phyloP scores from a whole-genome alignment of 1,140 invertebrate species.

The Drosophila serrata region DNA sequence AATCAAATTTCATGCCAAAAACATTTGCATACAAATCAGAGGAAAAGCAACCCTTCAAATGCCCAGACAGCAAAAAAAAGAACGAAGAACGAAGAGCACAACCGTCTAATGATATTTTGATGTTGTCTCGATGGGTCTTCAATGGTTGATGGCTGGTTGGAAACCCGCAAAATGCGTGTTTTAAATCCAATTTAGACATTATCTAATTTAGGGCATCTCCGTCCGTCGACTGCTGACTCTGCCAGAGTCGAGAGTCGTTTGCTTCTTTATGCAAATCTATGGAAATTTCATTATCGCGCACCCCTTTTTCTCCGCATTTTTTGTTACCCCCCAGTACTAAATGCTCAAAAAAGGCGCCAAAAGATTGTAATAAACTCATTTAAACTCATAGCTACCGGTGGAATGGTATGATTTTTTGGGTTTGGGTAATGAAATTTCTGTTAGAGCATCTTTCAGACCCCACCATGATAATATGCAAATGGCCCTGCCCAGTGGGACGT shows the following conservation, averaged over 20 bases:
- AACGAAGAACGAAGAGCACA: conserved; percentile 30
- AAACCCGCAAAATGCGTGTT: conserved; percentile 85
- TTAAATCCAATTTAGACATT: conserved; percentile 85
- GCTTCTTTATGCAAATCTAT: conserved; percentile 79
- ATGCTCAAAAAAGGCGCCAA: conserved; percentile 70
- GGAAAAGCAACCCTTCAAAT: conserved; percentile 73
- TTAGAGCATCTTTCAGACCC: conserved; percentile 61
- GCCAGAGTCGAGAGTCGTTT: conserved; percentile 32
- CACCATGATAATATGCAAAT: conserved; percentile 79
- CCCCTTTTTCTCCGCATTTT: conserved; percentile 63
- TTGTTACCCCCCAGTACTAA: conserved; percentile 54
- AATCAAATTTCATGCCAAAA: conserved; percentile 68
- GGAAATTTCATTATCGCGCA: conserved; percentile 77
- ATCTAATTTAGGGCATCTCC: conserved; percentile 84
- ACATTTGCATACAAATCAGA: conserved; percentile 79
- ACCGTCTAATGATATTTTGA: conserved; percentile 79
- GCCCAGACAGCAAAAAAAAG: conserved; percentile 40
- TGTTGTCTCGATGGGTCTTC: conserved; percentile 79
- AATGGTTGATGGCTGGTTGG: conserved; percentile 65
- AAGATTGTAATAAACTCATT: conserved; percentile 84
- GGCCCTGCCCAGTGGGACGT: conserved; percentile 47
- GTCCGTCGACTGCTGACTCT: conserved; percentile 34
- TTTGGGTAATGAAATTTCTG: conserved; percentile 82
- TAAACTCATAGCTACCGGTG: conserved; percentile 66
- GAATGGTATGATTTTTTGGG: conserved; percentile 23